Base-by-base conservation (phyloP, 2,888 invertebrate genomes). In the Luffia ferchaultella region DNA sequence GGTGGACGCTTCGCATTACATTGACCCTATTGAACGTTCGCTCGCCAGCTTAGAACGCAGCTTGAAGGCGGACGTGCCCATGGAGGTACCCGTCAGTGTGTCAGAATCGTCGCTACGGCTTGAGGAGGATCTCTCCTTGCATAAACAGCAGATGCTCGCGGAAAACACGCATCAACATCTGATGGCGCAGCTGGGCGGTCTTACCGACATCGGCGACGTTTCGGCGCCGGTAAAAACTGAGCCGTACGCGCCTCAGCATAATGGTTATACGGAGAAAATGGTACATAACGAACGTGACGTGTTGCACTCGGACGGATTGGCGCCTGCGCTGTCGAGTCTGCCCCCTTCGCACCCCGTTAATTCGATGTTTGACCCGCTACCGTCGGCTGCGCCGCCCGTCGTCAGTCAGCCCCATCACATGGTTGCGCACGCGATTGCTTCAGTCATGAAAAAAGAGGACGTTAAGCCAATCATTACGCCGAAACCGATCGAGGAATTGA, bases 1-100 rank as follows among this genome's bases (percentile, higher is more conserved):
- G 56, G 62, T 76, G 1, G 82, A 82, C 53, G 55, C 77, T 5
- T 78, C 80, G 18, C 83, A 77, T 54, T 82, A 76, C 60, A 87
- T 89, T 52, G 90, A 91, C 70, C 90, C 90, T 17, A 83, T 91
- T 60, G 91, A 91, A 71, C 87, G 90, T 59, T 89, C 90, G 50
- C 76, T 91, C 61, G 90, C 90, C 46, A 90, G 88, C 60, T 75
- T 91, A 58, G 91, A 91, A 71, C 87, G 89, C 48, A 87, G 85
- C 56, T 75, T 86, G 43, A 88, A 86, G 60, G 85, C 76, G 49
- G 86, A 87, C 49, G 79, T 84, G 54, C 87, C 87, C 51, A 85
- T 86, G 63, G 82, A 86, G 54, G 79, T 83, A 30, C 82, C 75
- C 55, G 76, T 84, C 67, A n/a, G n/a, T n/a, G n/a, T n/a, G n/a